These are phyloP conservation scores for Bovichtus variegatus DNA, from an alignment of 2,797 vertebrate genomes.

Conservation along the genomic window DNA sequence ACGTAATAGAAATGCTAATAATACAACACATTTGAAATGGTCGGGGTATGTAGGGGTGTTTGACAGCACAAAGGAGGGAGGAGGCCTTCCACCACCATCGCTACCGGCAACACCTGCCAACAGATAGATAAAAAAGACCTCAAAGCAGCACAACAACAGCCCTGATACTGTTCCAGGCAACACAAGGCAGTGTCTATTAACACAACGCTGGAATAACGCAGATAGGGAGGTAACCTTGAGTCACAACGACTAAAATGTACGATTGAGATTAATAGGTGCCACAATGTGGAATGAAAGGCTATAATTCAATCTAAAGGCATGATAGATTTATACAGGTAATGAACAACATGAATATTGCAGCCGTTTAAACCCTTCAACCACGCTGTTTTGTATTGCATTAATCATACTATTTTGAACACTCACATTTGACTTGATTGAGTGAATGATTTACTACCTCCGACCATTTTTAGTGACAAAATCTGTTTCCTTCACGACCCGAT, in stretches of 20 bases:
- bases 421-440: constrained; percentile 43
- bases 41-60: constrained; percentile 22
- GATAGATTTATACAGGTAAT: constrained; percentile 68
- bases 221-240: constrained; percentile 77
- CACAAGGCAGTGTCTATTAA: constrained; percentile 73
- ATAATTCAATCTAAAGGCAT: constrained; percentile 76
- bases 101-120: constrained; percentile 80
- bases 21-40: constrained; percentile 58
- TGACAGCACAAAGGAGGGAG: constrained; percentile 62
- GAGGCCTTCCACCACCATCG: constrained; percentile 50
- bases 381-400: constrained; percentile 41
- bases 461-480: constrained; percentile 42
- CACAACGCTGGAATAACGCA: constrained; percentile 72
- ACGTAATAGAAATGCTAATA: constrained; percentile 66
- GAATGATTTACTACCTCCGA: constrained; percentile 61
- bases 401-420: constrained; percentile 51
- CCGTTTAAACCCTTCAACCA: constrained; percentile 49
- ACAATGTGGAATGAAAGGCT: constrained; percentile 69
- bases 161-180: constrained; percentile 70
- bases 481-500: constrained; percentile 23
- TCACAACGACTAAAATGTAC: constrained; percentile 56
- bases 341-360: constrained; percentile 55
- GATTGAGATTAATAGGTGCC: constrained; percentile 78
- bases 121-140: constrained; percentile 76
- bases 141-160: constrained; percentile 61